These are phyloP conservation scores for Chaitophorus viminalis DNA, from an alignment of 2,888 invertebrate genomes.

Conservation along the genomic window DNA sequence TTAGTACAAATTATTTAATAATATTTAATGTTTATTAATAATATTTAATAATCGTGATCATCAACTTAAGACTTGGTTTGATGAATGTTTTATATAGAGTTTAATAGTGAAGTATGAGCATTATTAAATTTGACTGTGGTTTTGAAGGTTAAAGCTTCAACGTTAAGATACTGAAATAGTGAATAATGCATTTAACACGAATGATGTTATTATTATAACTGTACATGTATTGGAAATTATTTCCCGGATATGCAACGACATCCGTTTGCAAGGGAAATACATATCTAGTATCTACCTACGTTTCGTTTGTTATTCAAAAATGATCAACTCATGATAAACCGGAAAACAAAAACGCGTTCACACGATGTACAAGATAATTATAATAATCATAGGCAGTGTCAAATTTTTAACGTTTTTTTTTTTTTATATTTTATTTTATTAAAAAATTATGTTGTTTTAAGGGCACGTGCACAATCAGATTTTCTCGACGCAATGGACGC, in stretches of 20 bases:
- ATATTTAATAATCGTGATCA: not conserved
- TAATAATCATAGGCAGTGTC: not conserved
- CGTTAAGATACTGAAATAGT: not conserved
- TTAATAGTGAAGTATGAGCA: not conserved
- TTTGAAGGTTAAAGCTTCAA: not conserved
- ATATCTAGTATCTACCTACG: not conserved
- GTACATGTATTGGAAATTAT: conserved; percentile 11
- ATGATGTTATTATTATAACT: conserved; percentile 5
- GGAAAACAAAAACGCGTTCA: conserved; percentile 12
- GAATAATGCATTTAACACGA: not conserved
- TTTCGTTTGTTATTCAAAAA: not conserved
- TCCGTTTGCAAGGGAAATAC: conserved; percentile 49
- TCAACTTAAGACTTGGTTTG: not conserved
- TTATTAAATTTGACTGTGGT: not conserved
- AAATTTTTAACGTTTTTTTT: not conserved
- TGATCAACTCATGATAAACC: not conserved
- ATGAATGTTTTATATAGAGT: not conserved
- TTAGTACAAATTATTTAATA: no score
- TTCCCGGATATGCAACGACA: conserved; percentile 44
- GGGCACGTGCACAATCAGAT: conserved; percentile 23
- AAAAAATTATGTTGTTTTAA: not conserved
- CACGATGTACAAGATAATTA: conserved; percentile 2
- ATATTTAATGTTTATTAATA: not conserved
- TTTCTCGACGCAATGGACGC: not conserved
- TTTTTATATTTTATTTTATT: not conserved